A percentile compares a stretch with the other conserved stretches of the same genome.
phyloP scores from a whole-genome alignment of 2,888 invertebrate species.

The Boloria euphrosyne region DNA sequence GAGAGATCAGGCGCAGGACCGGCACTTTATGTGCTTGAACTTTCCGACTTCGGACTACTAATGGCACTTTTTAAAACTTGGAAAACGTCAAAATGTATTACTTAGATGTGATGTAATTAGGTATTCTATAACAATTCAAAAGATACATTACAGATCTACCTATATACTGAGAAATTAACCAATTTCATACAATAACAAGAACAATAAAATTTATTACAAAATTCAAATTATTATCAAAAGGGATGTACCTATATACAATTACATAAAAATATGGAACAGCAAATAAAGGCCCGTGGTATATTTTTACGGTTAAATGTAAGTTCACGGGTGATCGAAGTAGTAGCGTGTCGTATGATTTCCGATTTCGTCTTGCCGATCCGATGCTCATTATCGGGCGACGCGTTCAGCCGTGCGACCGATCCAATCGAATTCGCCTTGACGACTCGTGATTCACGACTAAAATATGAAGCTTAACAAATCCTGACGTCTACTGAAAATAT shows the following conservation, averaged over 20 bases:
- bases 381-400: constrained; percentile 64
- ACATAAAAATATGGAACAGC: no score
- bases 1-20: no score
- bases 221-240: neutral
- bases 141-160: no score
- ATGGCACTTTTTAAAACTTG: no score
- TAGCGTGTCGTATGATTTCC: constrained; percentile 56
- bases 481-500: constrained; percentile 12
- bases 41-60: no score
- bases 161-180: no score
- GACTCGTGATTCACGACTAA: constrained; percentile 71
- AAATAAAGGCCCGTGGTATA: neutral
- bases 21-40: no score
- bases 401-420: constrained; percentile 66
- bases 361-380: constrained; percentile 56
- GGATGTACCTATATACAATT: no score
- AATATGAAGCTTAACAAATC: constrained; percentile 33
- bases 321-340: constrained; percentile 36
- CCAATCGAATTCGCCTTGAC: constrained; percentile 69
- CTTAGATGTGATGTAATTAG: no score
- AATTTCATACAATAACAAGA: no score
- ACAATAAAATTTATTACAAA: neutral
- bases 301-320: neutral
- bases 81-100: no score
- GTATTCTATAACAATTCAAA: no score